Conservation (phyloP, 2,888 invertebrate genomes). For the Spilarctia lutea region DNA sequence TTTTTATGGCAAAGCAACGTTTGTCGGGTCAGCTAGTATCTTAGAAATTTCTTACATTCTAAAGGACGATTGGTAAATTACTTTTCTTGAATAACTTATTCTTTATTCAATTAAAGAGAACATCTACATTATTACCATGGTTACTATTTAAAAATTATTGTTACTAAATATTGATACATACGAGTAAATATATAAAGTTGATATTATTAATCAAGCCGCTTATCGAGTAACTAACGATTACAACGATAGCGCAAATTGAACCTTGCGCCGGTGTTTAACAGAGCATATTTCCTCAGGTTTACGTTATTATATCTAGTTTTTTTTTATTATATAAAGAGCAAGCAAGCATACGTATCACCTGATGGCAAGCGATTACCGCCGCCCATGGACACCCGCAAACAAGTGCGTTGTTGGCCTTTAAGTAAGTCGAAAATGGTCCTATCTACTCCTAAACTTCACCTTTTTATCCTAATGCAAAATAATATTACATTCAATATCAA, state of each 20-base stretch:
- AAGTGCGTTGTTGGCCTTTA: too few species aligned
- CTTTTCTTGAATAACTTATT: background rate
- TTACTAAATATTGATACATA: background rate
- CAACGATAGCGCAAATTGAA: background rate
- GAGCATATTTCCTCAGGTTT: background rate
- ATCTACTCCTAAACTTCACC: conserved; percentile 32
- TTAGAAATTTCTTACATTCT: too few species aligned
- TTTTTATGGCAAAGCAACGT: too few species aligned
- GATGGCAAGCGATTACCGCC: too few species aligned
- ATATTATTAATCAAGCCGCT: background rate
- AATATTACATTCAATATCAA: conserved; percentile 28
- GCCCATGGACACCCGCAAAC: too few species aligned
- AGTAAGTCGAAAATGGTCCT: background rate
- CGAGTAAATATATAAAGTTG: background rate
- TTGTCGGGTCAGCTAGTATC: too few species aligned
- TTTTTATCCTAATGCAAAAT: conserved; percentile 1
- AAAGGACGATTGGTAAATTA: background rate
- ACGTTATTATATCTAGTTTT: background rate
- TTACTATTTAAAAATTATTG: too few species aligned
- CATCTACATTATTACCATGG: background rate
- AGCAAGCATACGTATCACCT: too few species aligned
- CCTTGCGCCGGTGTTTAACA: background rate
- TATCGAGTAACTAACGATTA: background rate
- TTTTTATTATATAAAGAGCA: too few species aligned
- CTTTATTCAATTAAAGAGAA: background rate